These are phyloP conservation scores for Ranitomeya imitator DNA, from an alignment of 2,113 vertebrate species.

Conservation along the genomic window DNA sequence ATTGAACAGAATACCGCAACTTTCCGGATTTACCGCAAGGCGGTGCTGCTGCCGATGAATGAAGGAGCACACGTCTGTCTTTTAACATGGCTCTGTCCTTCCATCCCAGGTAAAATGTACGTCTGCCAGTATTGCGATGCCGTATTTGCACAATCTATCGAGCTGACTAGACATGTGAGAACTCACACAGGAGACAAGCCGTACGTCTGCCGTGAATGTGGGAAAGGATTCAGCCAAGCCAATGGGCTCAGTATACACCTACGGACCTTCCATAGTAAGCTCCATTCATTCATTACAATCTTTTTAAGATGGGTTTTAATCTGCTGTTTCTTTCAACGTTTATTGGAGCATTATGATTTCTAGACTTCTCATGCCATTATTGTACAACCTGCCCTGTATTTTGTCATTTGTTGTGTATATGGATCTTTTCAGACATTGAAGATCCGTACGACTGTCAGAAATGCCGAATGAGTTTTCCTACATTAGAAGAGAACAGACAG, in stretches of 20 bases:
- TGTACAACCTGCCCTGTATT: background rate
- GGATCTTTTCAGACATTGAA: conserved; percentile 71
- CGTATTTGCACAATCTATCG: conserved; percentile 86
- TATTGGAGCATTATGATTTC: background rate
- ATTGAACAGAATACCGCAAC: background rate
- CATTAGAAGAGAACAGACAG: conserved; percentile 80
- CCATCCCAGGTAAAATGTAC: conserved; percentile 84
- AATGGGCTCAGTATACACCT: conserved; percentile 87
- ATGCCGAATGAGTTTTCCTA: conserved; percentile 84
- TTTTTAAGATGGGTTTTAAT: background rate
- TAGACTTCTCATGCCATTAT: background rate
- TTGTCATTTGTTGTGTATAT: background rate
- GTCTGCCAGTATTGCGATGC: conserved; percentile 87
- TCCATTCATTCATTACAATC: background rate
- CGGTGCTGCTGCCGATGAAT: background rate
- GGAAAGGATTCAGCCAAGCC: conserved; percentile 89
- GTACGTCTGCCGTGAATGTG: conserved; percentile 84
- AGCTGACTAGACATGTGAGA: conserved; percentile 83
- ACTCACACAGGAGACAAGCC: conserved; percentile 89
- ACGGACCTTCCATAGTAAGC: conserved; percentile 85
- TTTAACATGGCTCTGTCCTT: background rate
- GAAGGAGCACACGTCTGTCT: background rate
- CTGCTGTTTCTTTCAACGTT: background rate
- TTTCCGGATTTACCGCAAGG: background rate
- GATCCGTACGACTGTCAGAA: conserved; percentile 89